Percentiles rank a stretch among this genome's conserved stretches.
phyloP scores from a whole-genome alignment of 2,797 vertebrate genomes.

The Ctenopoma kingsleyae region DNA sequence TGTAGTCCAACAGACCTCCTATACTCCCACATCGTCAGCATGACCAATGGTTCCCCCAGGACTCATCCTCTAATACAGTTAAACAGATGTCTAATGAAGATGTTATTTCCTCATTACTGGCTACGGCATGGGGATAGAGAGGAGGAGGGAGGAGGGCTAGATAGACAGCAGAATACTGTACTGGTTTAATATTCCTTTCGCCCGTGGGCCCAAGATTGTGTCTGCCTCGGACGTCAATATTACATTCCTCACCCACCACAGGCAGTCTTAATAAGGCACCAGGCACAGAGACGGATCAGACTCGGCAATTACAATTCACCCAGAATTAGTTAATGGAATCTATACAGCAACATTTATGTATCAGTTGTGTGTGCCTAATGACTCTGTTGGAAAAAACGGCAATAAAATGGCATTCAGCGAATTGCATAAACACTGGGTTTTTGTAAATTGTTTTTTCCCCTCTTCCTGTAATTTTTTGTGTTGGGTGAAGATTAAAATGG shows the following conservation, averaged over 20 bases:
- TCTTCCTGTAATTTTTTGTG: constrained; percentile 80
- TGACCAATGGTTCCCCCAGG: constrained; percentile 87
- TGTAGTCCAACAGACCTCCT: constrained; percentile 77
- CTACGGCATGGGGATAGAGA: constrained; percentile 77
- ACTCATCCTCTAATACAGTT: constrained; percentile 86
- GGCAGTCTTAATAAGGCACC: constrained; percentile 86
- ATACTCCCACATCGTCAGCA: constrained; percentile 73
- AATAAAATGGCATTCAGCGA: constrained; percentile 83
- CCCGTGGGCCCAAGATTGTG: constrained; percentile 88
- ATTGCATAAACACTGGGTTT: constrained; percentile 82
- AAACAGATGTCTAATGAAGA: constrained; percentile 91
- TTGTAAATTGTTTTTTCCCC: constrained; percentile 78
- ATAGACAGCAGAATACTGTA: constrained; percentile 82
- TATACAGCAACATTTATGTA: constrained; percentile 85
- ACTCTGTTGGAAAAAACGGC: constrained; percentile 83
- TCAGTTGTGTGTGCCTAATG: constrained; percentile 85
- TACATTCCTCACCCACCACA: constrained; percentile 87
- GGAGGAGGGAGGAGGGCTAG: constrained; percentile 71
- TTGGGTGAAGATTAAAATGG: constrained; percentile 86
- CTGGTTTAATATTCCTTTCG: constrained; percentile 87
- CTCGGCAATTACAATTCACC: constrained; percentile 87
- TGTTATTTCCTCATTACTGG: constrained; percentile 89
- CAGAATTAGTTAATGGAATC: constrained; percentile 87
- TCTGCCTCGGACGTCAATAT: constrained; percentile 88
- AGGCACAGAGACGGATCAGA: constrained; percentile 84